Evolutionary conservation across 2,797 vertebrate genomes (phyloP), one percentile per base, ranked within the genome.

Genomic region (Dipus sagitta): DNA sequence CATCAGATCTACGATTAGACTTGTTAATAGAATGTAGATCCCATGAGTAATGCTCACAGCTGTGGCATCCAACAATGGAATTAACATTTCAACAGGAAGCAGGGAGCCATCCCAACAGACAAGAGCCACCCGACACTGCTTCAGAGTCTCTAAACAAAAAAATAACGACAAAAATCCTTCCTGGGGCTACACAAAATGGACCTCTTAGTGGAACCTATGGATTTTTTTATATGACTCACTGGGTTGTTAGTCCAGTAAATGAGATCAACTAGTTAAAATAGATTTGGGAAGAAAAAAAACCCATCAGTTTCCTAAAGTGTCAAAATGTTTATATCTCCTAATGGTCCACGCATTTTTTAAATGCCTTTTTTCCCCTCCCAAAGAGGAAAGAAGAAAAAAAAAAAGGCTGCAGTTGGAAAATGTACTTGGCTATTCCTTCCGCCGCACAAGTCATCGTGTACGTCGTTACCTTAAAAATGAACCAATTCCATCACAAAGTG

Each of bases 51-150:
- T 92, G 96, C 96, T 96, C 97, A 96, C 92, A 97, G 85, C 94
- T 93, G 28, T 52, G 88, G 96, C 94, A 96, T 86, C 88, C 97
- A 97, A 96, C 97, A 97, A 83, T 86, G 18, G 60, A 94, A 98
- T 97, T 93, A 96, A 93, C 96, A 95, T 97, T 98, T 98, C 91
- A 97, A 97, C 96, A 97, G 97, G 97, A 98, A 98, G 97, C 78
- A 93, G 93, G 96, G 96, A 90, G 90, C 32, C 97, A 93, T 93
- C 94, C 76, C 96, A 76, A 71, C 6, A 42, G 58, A 90, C 77
- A 15, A 17, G 26, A 80, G 87, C 84, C 85, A 89, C 67, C 21
- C 12, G 9, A 96, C 93, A 96, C 80, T 18, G 47, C 77, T 60
- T 80, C 30, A 13, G 74, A 3, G 81, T 30, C 28, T 60, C 92